Evolutionary conservation across 2,888 invertebrate species (phyloP).

Genomic region (Cheilosia grossa): DNA sequence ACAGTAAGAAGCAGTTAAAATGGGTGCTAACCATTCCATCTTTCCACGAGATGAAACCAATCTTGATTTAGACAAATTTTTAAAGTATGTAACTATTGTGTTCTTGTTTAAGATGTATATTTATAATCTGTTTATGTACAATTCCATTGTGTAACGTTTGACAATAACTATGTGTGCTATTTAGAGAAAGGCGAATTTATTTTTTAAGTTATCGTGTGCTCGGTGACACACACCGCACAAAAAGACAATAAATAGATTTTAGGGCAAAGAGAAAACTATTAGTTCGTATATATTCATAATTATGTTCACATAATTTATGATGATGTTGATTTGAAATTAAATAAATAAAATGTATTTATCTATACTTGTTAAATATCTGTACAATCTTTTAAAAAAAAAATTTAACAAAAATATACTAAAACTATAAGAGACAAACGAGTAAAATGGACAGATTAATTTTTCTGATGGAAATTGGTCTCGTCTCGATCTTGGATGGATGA

Average conservation of each 20-base stretch:
- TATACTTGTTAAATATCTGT: conserved; percentile 60
- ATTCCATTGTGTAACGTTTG: conserved; percentile 36
- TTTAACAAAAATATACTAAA: conserved; percentile 1
- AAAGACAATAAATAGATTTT: conserved; percentile 47
- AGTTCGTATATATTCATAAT: conserved; percentile 17
- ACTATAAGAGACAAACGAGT: background rate
- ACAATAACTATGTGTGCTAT: conserved; percentile 49
- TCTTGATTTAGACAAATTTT: background rate
- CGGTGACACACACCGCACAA: background rate
- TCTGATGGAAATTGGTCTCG: background rate
- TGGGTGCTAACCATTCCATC: background rate
- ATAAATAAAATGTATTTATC: conserved; percentile 53
- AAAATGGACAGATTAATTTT: background rate
- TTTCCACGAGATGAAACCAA: background rate
- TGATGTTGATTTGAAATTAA: conserved; percentile 12
- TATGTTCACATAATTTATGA: conserved; percentile 21
- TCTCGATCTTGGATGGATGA: background rate
- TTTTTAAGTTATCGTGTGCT: conserved; percentile 14
- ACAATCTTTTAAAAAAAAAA: conserved; percentile 31
- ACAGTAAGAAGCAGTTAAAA: background rate
- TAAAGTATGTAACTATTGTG: background rate
- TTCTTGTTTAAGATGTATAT: conserved; percentile 9
- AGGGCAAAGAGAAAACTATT: conserved; percentile 22
- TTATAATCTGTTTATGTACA: conserved; percentile 56
- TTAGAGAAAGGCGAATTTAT: conserved; percentile 9